Base-by-base conservation (phyloP, 2,888 invertebrate genomes). In the Pteria penguin region DNA sequence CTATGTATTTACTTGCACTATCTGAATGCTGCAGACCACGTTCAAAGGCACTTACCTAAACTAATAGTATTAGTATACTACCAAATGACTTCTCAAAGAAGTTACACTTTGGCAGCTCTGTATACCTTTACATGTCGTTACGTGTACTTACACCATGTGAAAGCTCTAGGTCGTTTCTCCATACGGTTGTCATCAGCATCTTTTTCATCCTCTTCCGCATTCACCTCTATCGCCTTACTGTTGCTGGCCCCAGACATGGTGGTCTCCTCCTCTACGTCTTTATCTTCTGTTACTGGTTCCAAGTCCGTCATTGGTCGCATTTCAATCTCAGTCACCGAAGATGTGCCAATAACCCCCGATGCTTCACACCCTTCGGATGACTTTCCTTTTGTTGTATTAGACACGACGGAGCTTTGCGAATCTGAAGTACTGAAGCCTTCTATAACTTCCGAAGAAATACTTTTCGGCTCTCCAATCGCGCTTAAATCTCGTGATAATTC, bases 171-270 rank as follows among this genome's bases (percentile, higher is more conserved):
- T 22, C 68, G 68, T 24, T 68, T 68, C 33, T 68, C 68, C 11
- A 57, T 33, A 22, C 79, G 62, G 82, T 82, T 70, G 83, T 84
- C 27, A 69, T 69, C 29, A 75, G 62, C 45, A 79, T 62, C 68
- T 82, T 82, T 72, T 80, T 55, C 61, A 29, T 45, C 61, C 24
- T 36, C 31, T 58, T 71, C 65, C 8, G 5, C 57, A 14, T 66
- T 26, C 11, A 26, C 63, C 29, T 31, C 26, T 27, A 62, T 24
- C 24, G 32, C 57, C 26, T 8, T 68, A n/a, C 57, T 57, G 18
- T 31, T 57, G 18, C 52, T 52, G 31, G 33, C 54, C 18, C 36
- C 33, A 32, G 45, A 8, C 18, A 18, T 8, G 45, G 45, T 45
- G 45, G 45, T 45, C 11, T 52, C 52, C 29, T 68, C 68, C 22